phyloP scores from a whole-genome alignment of 2,113 vertebrate species.

The Castor canadensis region DNA sequence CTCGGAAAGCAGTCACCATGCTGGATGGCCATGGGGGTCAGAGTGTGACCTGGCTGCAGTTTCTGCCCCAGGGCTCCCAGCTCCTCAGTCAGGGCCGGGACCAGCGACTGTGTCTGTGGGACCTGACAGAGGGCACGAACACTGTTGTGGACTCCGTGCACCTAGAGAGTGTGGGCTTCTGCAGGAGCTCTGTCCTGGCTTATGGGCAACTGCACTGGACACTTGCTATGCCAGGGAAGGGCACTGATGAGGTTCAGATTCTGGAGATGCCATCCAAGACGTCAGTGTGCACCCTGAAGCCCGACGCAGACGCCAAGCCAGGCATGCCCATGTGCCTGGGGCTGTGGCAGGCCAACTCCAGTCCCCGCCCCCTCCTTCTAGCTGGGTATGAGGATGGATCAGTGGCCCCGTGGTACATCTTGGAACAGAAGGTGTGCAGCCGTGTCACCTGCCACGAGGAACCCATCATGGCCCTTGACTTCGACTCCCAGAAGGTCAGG shows the following conservation, averaged over 20 bases:
- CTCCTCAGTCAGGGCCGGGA: constrained; percentile 97
- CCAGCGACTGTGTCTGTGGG: constrained; percentile 91
- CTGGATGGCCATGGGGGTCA: constrained; percentile 90
- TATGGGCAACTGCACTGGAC: constrained; percentile 79
- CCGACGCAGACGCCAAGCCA: constrained; percentile 86
- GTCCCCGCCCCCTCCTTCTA: constrained; percentile 88
- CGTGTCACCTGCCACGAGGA: constrained; percentile 89
- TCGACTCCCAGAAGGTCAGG: constrained; percentile 88
- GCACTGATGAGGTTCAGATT: constrained; percentile 92
- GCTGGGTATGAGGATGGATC: constrained; percentile 96
- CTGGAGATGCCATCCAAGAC: constrained; percentile 91
- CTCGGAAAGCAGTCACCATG: constrained; percentile 82
- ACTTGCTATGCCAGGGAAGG: constrained; percentile 89
- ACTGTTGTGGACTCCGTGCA: constrained; percentile 84
- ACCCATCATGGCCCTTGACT: constrained; percentile 95
- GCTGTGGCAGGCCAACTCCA: constrained; percentile 90
- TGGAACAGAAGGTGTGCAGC: constrained; percentile 86
- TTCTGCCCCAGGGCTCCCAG: constrained; percentile 76
- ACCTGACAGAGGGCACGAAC: constrained; percentile 90
- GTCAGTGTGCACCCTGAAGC: constrained; percentile 91
- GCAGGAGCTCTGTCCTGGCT: constrained; percentile 88
- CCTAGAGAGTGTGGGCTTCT: constrained; percentile 92
- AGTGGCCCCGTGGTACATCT: constrained; percentile 92
- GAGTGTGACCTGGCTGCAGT: constrained; percentile 90
- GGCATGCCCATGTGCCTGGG: constrained; percentile 98